These are phyloP conservation scores for Rhabdomys pumilio DNA, from an alignment of 2,797 vertebrate genomes.

Conservation along the genomic window DNA sequence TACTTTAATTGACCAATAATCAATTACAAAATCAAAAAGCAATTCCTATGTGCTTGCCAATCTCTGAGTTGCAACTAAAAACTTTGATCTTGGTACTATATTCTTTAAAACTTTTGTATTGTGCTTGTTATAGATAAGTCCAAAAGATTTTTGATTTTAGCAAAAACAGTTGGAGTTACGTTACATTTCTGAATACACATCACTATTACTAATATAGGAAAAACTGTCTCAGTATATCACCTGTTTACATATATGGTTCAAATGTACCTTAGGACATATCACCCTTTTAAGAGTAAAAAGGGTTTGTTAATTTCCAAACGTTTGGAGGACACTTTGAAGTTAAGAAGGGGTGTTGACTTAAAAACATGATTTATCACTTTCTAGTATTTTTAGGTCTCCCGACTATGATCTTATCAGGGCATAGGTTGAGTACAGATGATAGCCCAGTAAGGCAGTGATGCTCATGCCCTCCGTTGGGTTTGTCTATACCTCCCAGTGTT, in stretches of 20 bases:
- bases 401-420: not conserved
- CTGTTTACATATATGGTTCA: conserved; percentile 32
- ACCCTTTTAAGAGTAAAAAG: conserved; percentile 14
- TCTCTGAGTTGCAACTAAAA: not conserved
- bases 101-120: not conserved
- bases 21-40: not conserved
- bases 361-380: conserved; percentile 33
- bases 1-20: not conserved
- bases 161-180: not conserved
- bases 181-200: conserved; percentile 4
- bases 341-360: conserved; percentile 23
- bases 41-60: not conserved
- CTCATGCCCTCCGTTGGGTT: not conserved
- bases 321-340: conserved; percentile 59
- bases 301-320: conserved; percentile 62
- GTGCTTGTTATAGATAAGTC: conserved; percentile 35
- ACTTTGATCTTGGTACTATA: not conserved
- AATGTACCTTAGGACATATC: conserved; percentile 5
- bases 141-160: not conserved
- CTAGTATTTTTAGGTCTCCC: conserved; percentile 43
- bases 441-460: not conserved
- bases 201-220: not conserved
- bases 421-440: conserved; percentile 8
- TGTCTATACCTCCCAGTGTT: conserved; percentile 93
- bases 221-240: not conserved